Percentiles rank a stretch among this genome's conserved stretches.
phyloP scores from a whole-genome alignment of 2,797 vertebrate genomes.

The Schizothorax lantsangensis region DNA sequence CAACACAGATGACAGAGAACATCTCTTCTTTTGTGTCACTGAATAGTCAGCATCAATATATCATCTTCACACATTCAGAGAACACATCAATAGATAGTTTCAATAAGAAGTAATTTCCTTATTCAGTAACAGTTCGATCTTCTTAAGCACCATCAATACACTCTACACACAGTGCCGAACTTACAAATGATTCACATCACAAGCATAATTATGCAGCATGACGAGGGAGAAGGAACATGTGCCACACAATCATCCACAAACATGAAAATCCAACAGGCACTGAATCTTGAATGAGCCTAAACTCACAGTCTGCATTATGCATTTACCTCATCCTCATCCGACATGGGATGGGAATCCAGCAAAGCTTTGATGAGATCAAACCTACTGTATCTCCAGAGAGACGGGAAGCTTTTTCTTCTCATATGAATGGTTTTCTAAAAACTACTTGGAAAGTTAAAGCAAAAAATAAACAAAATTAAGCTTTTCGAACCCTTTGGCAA shows the following conservation, averaged over 20 bases:
- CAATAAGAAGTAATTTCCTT: background rate
- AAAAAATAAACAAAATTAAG: background rate
- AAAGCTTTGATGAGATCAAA: constrained; percentile 28
- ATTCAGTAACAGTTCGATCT: background rate
- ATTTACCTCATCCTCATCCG: background rate
- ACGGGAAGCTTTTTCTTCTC: background rate
- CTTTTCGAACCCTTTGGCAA: background rate
- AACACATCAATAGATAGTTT: background rate
- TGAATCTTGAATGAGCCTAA: constrained; percentile 26
- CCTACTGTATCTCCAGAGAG: constrained; percentile 5
- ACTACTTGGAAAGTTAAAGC: background rate
- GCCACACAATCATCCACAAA: background rate
- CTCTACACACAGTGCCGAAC: background rate
- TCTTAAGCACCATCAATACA: background rate
- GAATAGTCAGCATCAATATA: background rate
- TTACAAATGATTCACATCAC: background rate
- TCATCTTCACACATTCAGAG: background rate
- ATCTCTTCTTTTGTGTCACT: background rate
- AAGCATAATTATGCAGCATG: background rate
- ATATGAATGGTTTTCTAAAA: constrained; percentile 3
- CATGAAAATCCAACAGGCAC: background rate
- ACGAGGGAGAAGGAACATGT: background rate
- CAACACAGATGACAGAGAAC: background rate
- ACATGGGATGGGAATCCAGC: constrained; percentile 7
- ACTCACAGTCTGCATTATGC: constrained; percentile 19